These are phyloP conservation scores for Pteria penguin DNA, from an alignment of 2,888 invertebrate genomes.

Conservation along the genomic window DNA sequence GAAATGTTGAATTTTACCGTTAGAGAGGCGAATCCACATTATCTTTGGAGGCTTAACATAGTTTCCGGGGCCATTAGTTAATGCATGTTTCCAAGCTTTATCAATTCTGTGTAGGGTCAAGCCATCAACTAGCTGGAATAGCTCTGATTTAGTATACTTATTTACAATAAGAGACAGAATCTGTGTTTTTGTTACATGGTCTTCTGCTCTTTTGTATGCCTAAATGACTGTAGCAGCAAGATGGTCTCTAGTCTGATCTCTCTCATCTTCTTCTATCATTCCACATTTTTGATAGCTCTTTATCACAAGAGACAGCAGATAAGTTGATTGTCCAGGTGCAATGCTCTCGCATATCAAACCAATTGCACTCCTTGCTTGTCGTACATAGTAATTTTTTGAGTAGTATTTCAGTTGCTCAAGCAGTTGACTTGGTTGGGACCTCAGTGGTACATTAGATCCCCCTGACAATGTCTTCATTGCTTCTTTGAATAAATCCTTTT, in stretches of 20 bases:
- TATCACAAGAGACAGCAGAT: not conserved
- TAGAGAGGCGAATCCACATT: not conserved
- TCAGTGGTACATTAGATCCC: not conserved
- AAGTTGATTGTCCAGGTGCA: not conserved
- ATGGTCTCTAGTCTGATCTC: not conserved
- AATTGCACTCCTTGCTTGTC: not conserved
- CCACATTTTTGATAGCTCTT: too few species aligned
- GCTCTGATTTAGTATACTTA: not conserved
- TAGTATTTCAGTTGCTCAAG: not conserved
- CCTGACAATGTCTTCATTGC: not conserved
- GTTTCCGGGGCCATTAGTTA: not conserved
- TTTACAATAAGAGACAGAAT: constrained; percentile 9
- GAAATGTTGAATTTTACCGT: not conserved
- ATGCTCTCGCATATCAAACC: not conserved
- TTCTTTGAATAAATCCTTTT: not conserved
- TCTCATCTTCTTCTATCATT: too few species aligned
- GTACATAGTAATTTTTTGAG: not conserved
- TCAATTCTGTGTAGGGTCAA: constrained; percentile 4
- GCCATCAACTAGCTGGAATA: not conserved
- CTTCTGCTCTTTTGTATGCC: not conserved
- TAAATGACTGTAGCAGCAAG: not conserved
- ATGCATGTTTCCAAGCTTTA: constrained; percentile 4
- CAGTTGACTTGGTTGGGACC: not conserved
- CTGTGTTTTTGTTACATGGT: not conserved
- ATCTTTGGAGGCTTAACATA: not conserved